phyloP scores from a whole-genome alignment of 2,888 invertebrate genomes.

The Cantharis rustica region DNA sequence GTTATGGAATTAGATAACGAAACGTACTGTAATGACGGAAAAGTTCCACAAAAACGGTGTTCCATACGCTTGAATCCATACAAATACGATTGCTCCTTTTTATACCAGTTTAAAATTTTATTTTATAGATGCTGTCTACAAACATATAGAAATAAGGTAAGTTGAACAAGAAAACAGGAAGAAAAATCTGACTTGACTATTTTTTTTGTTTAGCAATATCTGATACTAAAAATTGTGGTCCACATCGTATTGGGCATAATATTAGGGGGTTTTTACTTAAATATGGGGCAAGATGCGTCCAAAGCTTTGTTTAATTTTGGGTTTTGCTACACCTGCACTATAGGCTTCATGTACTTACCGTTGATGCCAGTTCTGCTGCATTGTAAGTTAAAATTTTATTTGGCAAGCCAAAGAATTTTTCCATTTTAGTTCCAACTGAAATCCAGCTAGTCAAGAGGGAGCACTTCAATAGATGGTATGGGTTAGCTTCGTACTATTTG shows the following conservation, averaged over 20 bases:
- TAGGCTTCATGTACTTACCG: conserved; percentile 80
- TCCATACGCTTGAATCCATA: conserved; percentile 41
- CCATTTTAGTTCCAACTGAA: conserved; percentile 74
- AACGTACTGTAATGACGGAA: background rate
- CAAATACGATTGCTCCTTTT: conserved; percentile 63
- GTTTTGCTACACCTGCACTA: conserved; percentile 79
- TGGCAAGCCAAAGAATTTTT: background rate
- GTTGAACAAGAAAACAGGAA: background rate
- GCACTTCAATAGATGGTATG: conserved; percentile 86
- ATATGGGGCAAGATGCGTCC: conserved; percentile 79
- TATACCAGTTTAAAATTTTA: conserved; percentile 71
- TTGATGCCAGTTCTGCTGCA: conserved; percentile 81
- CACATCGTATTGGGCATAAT: conserved; percentile 71
- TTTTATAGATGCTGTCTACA: conserved; percentile 74
- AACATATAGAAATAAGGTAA: conserved; percentile 74
- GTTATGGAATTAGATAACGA: conserved; percentile 9
- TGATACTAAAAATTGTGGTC: conserved; percentile 70
- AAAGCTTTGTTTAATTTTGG: conserved; percentile 85
- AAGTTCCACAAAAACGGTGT: background rate
- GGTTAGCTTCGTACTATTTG: conserved; percentile 76
- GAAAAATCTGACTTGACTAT: background rate
- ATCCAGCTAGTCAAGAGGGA: conserved; percentile 78
- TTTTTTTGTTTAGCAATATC: conserved; percentile 64
- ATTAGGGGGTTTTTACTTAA: conserved; percentile 71
- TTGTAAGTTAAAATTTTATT: conserved; percentile 64